These are phyloP conservation scores for Zophobas morio DNA, from an alignment of 1,140 invertebrate genomes.

Conservation along the genomic window DNA sequence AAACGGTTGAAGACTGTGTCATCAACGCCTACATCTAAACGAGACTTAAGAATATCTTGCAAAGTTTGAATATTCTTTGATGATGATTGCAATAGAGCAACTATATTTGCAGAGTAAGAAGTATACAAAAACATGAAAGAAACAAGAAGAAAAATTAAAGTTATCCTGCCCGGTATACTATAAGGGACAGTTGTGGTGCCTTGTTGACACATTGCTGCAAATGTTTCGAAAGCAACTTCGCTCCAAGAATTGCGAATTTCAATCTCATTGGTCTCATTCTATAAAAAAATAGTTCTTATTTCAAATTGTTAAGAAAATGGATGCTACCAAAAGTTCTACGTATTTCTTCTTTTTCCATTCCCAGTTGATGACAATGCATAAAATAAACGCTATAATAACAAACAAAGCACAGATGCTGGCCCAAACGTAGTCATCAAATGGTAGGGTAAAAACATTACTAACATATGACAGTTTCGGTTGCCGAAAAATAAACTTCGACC, in stretches of 20 bases:
- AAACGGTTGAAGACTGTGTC: slow-evolving; percentile 77
- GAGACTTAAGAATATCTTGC: slow-evolving; percentile 73
- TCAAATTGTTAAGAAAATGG: neutral
- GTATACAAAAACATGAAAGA: slow-evolving; percentile 71
- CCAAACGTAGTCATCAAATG: slow-evolving; percentile 76
- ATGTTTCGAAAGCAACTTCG: slow-evolving; percentile 66
- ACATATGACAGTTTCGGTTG: slow-evolving; percentile 78
- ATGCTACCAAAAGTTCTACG: slow-evolving; percentile 17
- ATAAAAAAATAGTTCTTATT: slow-evolving; percentile 1
- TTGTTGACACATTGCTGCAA: slow-evolving; percentile 76
- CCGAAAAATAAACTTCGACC: slow-evolving; percentile 76
- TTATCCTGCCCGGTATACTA: slow-evolving; percentile 67
- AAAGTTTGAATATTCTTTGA: slow-evolving; percentile 73
- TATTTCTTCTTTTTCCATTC: slow-evolving; percentile 59
- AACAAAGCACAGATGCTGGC: slow-evolving; percentile 69
- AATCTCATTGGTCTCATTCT: slow-evolving; percentile 27
- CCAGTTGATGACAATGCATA: slow-evolving; percentile 66
- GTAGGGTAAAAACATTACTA: slow-evolving; percentile 75
- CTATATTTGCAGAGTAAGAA: slow-evolving; percentile 78
- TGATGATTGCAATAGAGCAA: slow-evolving; percentile 76
- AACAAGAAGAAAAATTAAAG: slow-evolving; percentile 70
- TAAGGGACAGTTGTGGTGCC: slow-evolving; percentile 67
- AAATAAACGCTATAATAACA: slow-evolving; percentile 64
- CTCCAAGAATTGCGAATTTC: slow-evolving; percentile 44
- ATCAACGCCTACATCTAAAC: slow-evolving; percentile 74